Conservation (phyloP, 2,888 invertebrate species). For the Prenolepis imparis region DNA sequence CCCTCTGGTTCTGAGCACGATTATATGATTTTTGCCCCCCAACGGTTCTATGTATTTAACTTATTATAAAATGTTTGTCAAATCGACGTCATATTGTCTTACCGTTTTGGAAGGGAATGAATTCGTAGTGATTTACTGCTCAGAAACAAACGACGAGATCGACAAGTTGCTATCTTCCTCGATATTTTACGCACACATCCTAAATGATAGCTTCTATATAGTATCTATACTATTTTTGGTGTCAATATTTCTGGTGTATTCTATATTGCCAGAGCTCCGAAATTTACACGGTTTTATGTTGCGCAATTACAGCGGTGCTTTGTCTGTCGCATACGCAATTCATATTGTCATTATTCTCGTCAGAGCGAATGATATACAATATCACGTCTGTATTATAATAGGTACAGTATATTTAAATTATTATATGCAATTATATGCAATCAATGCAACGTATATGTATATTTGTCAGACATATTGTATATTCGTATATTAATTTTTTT, state of each 20-base stretch:
- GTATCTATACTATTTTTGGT: constrained; percentile 82
- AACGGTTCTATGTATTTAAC: constrained; percentile 75
- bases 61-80: neutral
- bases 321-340: constrained; percentile 77
- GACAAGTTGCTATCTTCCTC: no score
- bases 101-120: neutral
- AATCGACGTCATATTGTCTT: constrained; percentile 71
- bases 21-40: constrained; percentile 68
- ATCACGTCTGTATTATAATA: constrained; percentile 66
- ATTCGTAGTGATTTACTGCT: constrained; percentile 72
- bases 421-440: neutral
- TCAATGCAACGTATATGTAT: neutral
- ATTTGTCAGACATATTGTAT: neutral
- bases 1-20: no score
- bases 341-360: constrained; percentile 63
- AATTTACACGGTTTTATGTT: constrained; percentile 83
- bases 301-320: constrained; percentile 77
- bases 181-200: no score
- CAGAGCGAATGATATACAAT: constrained; percentile 49
- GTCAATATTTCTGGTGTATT: constrained; percentile 81
- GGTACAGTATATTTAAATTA: constrained; percentile 67
- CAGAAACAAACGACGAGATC: constrained; percentile 29
- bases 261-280: constrained; percentile 80
- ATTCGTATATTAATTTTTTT: neutral
- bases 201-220: constrained; percentile 76